Evolutionary conservation across 2,888 invertebrate genomes (phyloP), one percentile per base, ranked within the genome.

Genomic region (Melieria omissa): DNA sequence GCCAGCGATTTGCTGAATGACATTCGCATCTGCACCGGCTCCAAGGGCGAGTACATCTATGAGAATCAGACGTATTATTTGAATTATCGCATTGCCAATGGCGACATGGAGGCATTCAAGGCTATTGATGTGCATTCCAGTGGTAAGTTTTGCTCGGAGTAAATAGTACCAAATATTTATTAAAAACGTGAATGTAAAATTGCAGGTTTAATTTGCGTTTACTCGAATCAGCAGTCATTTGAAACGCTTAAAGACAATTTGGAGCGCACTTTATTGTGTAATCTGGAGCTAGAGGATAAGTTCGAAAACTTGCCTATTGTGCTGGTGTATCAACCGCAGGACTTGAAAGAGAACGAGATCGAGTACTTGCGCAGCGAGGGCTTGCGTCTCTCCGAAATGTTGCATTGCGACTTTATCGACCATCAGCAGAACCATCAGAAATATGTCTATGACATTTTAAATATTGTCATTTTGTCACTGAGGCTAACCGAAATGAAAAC

Each of bases 171-270:
- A 49, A 7, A 8, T 2, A 42, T 14, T 71, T 55, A 45, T 46
- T 55, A 7, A 16, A 63, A 47, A 41, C 42, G 10, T 52, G 14
- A 9, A 46, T 60, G 45, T 41, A 57, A 45, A 62, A 72, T 64
- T 72, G 46, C 52, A 93, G 93, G 93, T 66, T 91, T 94, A 80
- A 94, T 94, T 87, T 95, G 95, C 86, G 93, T 95, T 41, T 98
- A 95, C 86, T 95, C 96, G 81, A 95, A 96, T 82, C 93, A 94
- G 79, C 94, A 95, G 81, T 94, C 96, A 0, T 94, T 98, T 82
- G 96, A 97, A 83, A 97, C 95, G 85, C 93, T 98, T 65, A 90
- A 95, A 78, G 94, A 94, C 72, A 96, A 96, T 85, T 90, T 98
- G 77, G 96, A 97, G 85, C 95, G 96, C 86, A 96, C 96, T 4